These are phyloP conservation scores for Microcaecilia unicolor DNA, from an alignment of 2,797 vertebrate species.

Conservation along the genomic window DNA sequence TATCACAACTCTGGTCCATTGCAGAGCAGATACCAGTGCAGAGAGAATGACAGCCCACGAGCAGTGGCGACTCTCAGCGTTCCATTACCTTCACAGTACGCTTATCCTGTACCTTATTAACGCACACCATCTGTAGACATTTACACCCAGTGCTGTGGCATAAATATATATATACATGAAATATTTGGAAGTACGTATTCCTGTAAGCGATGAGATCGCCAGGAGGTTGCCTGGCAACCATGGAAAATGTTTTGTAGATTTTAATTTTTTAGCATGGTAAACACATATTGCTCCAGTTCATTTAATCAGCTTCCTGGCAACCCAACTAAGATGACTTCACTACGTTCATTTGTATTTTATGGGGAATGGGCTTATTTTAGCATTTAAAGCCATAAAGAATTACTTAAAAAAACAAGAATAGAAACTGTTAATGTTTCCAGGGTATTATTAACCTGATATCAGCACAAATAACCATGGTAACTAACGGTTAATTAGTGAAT, in stretches of 20 bases:
- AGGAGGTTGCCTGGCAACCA: conserved; percentile 57
- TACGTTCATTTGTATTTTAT: conserved; percentile 57
- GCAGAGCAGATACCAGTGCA: no score
- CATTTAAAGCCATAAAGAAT: conserved; percentile 51
- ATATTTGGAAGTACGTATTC: conserved; percentile 13
- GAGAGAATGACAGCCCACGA: no score
- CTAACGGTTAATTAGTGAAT: conserved; percentile 47
- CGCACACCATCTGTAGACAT: neutral
- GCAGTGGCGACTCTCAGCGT: no score
- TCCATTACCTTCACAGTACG: no score
- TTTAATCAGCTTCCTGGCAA: conserved; percentile 48
- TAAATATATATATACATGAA: conserved; percentile 35
- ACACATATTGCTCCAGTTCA: conserved; percentile 27
- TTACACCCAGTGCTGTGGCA: conserved; percentile 4
- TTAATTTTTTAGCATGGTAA: conserved; percentile 30
- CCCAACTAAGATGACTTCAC: conserved; percentile 45
- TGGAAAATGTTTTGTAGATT: conserved; percentile 44
- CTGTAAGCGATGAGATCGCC: conserved; percentile 45
- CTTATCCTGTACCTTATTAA: no score
- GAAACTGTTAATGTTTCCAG: conserved; percentile 43
- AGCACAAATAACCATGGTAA: conserved; percentile 47
- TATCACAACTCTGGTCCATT: no score
- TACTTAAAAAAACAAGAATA: conserved; percentile 40
- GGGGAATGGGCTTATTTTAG: conserved; percentile 45
- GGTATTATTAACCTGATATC: conserved; percentile 46